Evolutionary conservation across 2,888 invertebrate genomes (phyloP), one percentile per base, ranked within the genome.

Genomic region (Drepana falcataria): DNA sequence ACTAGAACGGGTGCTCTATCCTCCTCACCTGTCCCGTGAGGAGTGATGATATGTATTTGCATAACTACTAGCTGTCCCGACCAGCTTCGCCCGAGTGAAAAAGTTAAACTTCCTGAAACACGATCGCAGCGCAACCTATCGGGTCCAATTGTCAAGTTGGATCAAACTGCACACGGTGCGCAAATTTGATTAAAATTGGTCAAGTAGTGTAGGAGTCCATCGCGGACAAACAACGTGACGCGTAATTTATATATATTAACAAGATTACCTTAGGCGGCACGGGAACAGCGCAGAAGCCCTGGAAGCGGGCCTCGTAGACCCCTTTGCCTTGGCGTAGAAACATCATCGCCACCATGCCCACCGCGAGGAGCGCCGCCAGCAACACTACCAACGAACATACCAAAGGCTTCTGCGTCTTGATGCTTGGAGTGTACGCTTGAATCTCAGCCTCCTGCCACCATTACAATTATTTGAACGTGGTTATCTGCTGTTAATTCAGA

Each of bases 281-380:
- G 0, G 95, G 94, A 55, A 95, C 93, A 56, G 93, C 92, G 78
- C 95, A 95, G 92, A 93, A 94, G 40, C 94, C 94, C 58, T 93
- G 92, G 81, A 93, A 94, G 69, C 92, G 92, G 55, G 93, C 92
- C 73, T 91, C 80, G 90, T 91, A 55, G 92, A 92, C 53, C 55
- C 57, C 55, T 51, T 57, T 63, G 53, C 69, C 48, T 57, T 95
- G 95, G 68, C 95, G 93, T 53, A 93, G 93, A 84, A 96, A 97
- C 53, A 97, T 87, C 9, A 9, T 9, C 9, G 44, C 9, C 74
- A 95, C 94, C 55, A 96, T 92, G 3, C 96, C 96, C 4, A 94
- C 94, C 53, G 93, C 82, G 47, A 94, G 90, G 7, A 95, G 95
- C 72, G 95, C 92, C 58, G 95, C 92, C 72, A 96, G 92, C 35